Evolutionary conservation across 1,140 invertebrate genomes (phyloP), one percentile per base, ranked within the genome.

Genomic region (Dolichoris vasculosae): DNA sequence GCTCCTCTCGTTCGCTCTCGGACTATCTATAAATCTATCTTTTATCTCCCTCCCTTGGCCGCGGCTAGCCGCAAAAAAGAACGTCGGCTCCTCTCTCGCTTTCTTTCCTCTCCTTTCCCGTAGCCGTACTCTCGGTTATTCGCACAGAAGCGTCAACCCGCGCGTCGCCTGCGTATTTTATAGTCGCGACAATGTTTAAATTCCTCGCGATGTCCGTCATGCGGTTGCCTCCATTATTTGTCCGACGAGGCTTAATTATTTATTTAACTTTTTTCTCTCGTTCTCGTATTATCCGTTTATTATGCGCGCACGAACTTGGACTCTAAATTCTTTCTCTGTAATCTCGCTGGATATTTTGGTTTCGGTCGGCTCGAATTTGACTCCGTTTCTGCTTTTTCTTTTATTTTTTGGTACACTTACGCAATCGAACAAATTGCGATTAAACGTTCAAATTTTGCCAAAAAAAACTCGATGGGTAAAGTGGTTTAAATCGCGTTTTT

Each of bases 161-260:
- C 78, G 63, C 85, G 86, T 82, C 63, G 84, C 85, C 87, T 79
- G 88, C 88, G 87, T 46, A 67, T 69, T 67, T 80, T 89, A 88
- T 87, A 84, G 71, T 84, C 82, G 84, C 88, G 73, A 90, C 88
- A 89, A 90, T 90, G 87, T 85, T 88, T 87, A 84, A 88, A 90
- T 90, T 90, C 89, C 87, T 90, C 90, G 88, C 88, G 87, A 63
- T 59, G 23, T 9, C 23, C 2, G 23, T 77, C 75, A 51, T 48
- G 7, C n/a, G 23, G 30, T 7, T 15, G 46, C n/a, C 23, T 46
- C 17, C 43, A 55, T 77, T 32, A 77, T 32, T 51, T 43, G n/a
- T 77, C 46, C 3, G 38, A 6, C 17, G 35, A 73, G 20, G 3
- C 43, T 23, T 13, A n/a, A 43, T 43, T 73, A 43, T 73, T 73